Base-by-base conservation (phyloP, 2,797 vertebrate genomes). In the Graptemys geographica region DNA sequence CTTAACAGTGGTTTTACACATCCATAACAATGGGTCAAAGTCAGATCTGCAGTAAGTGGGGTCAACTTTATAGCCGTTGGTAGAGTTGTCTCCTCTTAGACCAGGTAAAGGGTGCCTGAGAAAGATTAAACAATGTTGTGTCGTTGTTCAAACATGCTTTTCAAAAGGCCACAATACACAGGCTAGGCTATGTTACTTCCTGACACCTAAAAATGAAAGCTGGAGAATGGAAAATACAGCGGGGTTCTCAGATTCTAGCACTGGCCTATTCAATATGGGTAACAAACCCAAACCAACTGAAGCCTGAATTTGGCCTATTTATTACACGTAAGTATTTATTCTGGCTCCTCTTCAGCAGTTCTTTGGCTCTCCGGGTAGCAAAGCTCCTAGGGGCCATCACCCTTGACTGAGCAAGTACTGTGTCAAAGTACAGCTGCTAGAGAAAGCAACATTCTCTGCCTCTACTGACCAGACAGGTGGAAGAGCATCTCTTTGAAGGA, bases 261-360 rank as follows among this genome's bases (percentile, higher is more conserved):
- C 21, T 41, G 19, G 92, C 92, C 84, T 88, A 55, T 90, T 86
- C 89, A 95, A 84, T 87, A 53, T 94, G 41, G 72, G 87, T 92
- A 94, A 87, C 52, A 88, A 94, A 78, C 33, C 72, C 47, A 80
- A 91, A 92, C 90, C 53, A 81, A 25, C 69, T 12, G 11, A 25
- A 6, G 74, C 83, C 90, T n/a, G 31, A 92, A 83, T 93, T 92
- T 84, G 65, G 28, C 11, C 23, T 76, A 27, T 11, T 44, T 88
- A 92, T 86, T 95, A 79, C 79, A 88, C 13, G 23, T n/a, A 92
- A 93, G 51, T 55, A 92, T 83, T 86, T 65, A 92, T 83, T 86
- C 76, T n/a, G 89, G 53, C 44, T 95, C 79, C 69, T 95, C 93
- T 92, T 95, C 91, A 83, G 86, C 79, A 93, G 84, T 69, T 93